A percentile compares a stretch with the other conserved stretches of the same genome.
These are phyloP conservation scores for Sinosuthora webbiana DNA, from an alignment of 2,113 vertebrate species.

Conservation along the genomic window DNA sequence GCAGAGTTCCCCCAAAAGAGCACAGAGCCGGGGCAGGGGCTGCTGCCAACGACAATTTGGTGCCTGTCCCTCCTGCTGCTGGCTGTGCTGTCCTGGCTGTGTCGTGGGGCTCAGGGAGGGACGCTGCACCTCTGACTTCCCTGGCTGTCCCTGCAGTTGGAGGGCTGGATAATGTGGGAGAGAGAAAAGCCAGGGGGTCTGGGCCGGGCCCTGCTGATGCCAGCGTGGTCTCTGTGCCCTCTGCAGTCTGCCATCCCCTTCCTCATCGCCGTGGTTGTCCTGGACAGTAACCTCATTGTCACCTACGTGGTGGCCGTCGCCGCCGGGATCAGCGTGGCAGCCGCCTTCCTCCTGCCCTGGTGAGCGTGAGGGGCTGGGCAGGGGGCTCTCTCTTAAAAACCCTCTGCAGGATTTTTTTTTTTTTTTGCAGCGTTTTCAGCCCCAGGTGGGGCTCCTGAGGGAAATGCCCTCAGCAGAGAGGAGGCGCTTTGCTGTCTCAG, in stretches of 20 bases:
- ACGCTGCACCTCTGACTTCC: not conserved
- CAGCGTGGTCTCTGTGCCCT: not conserved
- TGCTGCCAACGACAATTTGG: accelerated
- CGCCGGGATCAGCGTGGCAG: conserved; percentile 87
- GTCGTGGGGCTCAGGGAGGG: not conserved
- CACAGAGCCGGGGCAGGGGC: not conserved
- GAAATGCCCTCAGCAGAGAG: not conserved
- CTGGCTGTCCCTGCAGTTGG: accelerated
- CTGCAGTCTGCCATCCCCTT: conserved; percentile 89
- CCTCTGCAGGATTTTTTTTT: not conserved
- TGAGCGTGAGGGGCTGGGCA: conserved; percentile 46
- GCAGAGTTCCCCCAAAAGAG: not conserved
- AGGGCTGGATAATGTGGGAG: not conserved
- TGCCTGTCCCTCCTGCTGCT: not conserved
- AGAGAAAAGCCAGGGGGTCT: not conserved
- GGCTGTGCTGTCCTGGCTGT: not conserved
- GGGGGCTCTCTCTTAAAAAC: not conserved
- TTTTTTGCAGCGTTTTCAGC: not conserved
- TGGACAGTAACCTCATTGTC: conserved; percentile 78
- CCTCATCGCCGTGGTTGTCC: conserved; percentile 80
- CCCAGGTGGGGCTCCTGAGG: not conserved
- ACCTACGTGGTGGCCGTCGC: conserved; percentile 85
- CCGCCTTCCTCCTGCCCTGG: conserved; percentile 91
- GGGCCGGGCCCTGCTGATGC: not conserved
- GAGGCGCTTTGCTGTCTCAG: not conserved